A percentile compares a stretch with the other conserved stretches of the same genome.
Evolutionary conservation across 37 sponge, comb jelly and placozoan genomes (phyloP).

Genomic region (Mnemiopsis leidyi): DNA sequence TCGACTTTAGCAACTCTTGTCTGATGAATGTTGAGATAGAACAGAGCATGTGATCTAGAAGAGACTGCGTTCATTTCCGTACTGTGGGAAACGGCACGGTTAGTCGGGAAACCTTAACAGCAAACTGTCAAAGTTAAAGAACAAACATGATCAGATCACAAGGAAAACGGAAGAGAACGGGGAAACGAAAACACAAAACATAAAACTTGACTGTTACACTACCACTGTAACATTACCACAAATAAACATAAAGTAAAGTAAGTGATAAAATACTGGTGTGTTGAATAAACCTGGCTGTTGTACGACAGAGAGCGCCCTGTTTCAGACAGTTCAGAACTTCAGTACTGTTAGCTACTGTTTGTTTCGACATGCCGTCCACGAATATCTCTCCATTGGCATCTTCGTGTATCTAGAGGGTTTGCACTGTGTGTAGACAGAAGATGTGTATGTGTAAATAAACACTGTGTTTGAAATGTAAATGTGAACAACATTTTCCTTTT

Average conservation of each 20-base stretch:
- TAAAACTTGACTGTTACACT: background rate
- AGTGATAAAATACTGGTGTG: background rate
- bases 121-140: background rate
- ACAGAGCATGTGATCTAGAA: conserved; percentile 34
- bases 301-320: conserved; percentile 54
- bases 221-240: background rate
- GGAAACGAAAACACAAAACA: background rate
- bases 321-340: conserved; percentile 27
- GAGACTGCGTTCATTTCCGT: conserved; percentile 63
- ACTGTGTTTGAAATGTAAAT: too few species aligned
- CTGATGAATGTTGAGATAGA: conserved; percentile 33
- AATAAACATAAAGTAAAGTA: background rate
- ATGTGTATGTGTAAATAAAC: too few species aligned
- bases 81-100: background rate
- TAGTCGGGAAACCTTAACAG: background rate
- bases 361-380: conserved; percentile 54
- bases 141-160: background rate
- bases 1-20: background rate
- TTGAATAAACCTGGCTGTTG: conserved; percentile 62
- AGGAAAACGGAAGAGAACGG: background rate
- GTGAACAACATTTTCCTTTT: too few species aligned
- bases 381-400: conserved; percentile 49
- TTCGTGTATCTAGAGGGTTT: conserved; percentile 61
- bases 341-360: conserved; percentile 29
- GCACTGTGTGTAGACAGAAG: too few species aligned